phyloP scores from a whole-genome alignment of 2,113 vertebrate genomes.

The Anguilla japonica region DNA sequence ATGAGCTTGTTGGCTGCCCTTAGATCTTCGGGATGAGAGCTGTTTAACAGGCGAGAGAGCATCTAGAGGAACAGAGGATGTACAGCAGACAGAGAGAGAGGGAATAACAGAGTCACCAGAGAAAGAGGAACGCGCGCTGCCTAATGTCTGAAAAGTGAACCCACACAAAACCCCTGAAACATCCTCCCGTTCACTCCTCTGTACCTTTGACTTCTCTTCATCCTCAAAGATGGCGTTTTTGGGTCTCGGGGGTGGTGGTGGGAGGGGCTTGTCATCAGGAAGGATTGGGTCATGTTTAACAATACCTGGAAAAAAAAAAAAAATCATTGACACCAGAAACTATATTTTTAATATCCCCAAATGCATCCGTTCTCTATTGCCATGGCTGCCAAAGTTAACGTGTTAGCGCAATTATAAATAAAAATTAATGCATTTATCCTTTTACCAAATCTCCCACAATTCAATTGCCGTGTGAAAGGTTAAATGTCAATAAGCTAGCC shows the following conservation, averaged over 20 bases:
- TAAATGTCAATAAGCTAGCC: no score
- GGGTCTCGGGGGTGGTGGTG: conserved; percentile 77
- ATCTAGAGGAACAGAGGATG: conserved; percentile 69
- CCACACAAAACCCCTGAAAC: background rate
- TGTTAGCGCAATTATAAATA: no score
- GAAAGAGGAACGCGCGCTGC: conserved; percentile 31
- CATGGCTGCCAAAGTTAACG: no score
- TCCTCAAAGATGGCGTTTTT: conserved; percentile 93
- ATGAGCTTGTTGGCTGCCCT: conserved; percentile 97
- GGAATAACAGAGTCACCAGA: conserved; percentile 12
- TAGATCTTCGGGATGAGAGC: conserved; percentile 92
- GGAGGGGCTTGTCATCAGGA: conserved; percentile 77
- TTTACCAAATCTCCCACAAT: no score
- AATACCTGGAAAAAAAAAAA: conserved; percentile 77
- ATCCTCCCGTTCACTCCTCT: background rate
- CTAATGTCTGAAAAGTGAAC: background rate
- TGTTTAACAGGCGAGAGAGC: conserved; percentile 90
- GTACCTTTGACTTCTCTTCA: conserved; percentile 97
- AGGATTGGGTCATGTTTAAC: conserved; percentile 89
- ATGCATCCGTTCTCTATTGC: no score
- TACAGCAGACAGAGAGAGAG: background rate
- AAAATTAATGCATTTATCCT: no score
- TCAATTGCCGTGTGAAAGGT: no score
- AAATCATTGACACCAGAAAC: background rate
- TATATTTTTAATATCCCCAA: background rate